phyloP scores from a whole-genome alignment of 1,140 invertebrate genomes.

The Scaptodrosophila lebanonensis region DNA sequence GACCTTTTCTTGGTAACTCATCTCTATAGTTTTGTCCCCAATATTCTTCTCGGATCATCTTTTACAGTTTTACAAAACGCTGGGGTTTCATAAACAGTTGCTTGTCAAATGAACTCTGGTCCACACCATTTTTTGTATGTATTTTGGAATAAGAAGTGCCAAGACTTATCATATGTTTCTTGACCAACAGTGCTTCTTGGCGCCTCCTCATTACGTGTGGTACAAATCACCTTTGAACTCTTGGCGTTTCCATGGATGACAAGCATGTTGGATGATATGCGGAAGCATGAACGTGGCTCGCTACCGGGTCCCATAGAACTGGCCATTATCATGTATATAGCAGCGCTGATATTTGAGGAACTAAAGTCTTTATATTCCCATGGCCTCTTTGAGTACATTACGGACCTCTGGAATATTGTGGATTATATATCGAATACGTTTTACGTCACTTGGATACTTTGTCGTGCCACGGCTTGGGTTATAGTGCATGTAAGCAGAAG shows the following conservation, averaged over 20 bases:
- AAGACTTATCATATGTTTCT: not conserved
- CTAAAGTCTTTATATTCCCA: slow-evolving; percentile 91
- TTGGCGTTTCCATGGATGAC: slow-evolving; percentile 86
- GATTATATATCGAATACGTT: slow-evolving; percentile 97
- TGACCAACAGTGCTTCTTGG: slow-evolving; percentile 89
- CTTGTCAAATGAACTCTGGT: too few relatives aligned
- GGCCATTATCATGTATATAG: slow-evolving; percentile 88
- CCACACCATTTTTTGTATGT: too few relatives aligned
- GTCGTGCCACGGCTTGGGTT: slow-evolving; percentile 86
- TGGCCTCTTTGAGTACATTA: slow-evolving; percentile 92
- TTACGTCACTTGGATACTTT: slow-evolving; percentile 93
- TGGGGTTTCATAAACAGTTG: too few relatives aligned
- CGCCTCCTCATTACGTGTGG: slow-evolving; percentile 88
- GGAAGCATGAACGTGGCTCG: slow-evolving; percentile 87
- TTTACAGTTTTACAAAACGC: too few relatives aligned
- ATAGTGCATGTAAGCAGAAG: slow-evolving; percentile 83
- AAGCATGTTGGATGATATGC: slow-evolving; percentile 84
- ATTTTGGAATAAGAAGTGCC: too few relatives aligned
- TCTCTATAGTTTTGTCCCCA: too few relatives aligned
- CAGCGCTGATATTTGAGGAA: slow-evolving; percentile 94
- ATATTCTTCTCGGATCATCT: too few relatives aligned
- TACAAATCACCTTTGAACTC: slow-evolving; percentile 86
- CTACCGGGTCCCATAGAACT: slow-evolving; percentile 91
- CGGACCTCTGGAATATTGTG: slow-evolving; percentile 97
- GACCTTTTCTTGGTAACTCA: too few relatives aligned